phyloP scores from a whole-genome alignment of 2,888 invertebrate genomes.

The Horisme vitalbata region DNA sequence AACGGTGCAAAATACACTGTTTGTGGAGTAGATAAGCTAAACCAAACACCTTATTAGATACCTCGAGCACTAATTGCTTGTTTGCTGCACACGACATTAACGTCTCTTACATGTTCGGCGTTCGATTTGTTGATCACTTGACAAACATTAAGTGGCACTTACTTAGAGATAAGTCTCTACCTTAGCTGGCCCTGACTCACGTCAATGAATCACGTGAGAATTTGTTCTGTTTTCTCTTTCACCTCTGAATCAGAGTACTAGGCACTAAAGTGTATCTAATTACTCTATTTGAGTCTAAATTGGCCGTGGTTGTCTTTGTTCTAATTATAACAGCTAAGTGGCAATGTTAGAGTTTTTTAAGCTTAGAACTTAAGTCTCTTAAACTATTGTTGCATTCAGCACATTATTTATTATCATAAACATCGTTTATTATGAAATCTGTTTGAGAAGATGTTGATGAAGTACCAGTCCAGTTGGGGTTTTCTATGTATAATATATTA shows the following conservation, averaged over 20 bases:
- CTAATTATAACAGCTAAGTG: conserved; percentile 31
- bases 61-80: conserved; percentile 58
- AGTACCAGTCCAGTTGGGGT: no score
- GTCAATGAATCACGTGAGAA: conserved; percentile 44
- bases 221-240: conserved; percentile 47
- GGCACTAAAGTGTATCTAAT: conserved; percentile 29
- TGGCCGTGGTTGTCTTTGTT: conserved; percentile 28
- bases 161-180: conserved; percentile 32
- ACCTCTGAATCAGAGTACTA: conserved; percentile 47
- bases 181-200: conserved; percentile 37
- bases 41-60: conserved; percentile 36
- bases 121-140: conserved; percentile 49
- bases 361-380: no score
- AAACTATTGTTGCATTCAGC: no score
- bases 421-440: no score
- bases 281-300: conserved; percentile 21
- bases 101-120: conserved; percentile 30
- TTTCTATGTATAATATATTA: no score
- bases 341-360: conserved; percentile 1
- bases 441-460: no score
- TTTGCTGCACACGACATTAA: conserved; percentile 55
- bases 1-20: conserved; percentile 34
- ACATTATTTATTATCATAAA: no score
- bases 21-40: conserved; percentile 41
- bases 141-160: conserved; percentile 38